A percentile compares a stretch with the other conserved stretches of the same genome.
Conservation (phyloP, 2,888 invertebrate genomes). For the Rugalucina vietnamica region DNA sequence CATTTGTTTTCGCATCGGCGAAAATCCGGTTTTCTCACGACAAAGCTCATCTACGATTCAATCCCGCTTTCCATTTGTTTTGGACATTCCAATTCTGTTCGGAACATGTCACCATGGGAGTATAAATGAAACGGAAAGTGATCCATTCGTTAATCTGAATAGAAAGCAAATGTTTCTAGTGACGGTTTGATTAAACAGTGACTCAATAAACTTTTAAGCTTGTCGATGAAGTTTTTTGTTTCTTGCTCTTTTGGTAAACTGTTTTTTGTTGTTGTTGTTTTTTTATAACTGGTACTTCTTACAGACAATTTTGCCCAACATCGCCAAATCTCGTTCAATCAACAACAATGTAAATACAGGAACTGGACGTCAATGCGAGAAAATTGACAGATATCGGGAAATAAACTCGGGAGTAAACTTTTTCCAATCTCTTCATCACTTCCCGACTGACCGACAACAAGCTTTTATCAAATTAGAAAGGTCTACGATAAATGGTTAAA, state of each 20-base stretch:
- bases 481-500: not conserved
- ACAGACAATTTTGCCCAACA: no score
- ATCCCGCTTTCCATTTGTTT: not conserved
- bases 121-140: conserved; percentile 12
- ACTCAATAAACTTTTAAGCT: not conserved
- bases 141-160: conserved; percentile 4
- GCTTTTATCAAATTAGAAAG: conserved; percentile 2
- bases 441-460: not conserved
- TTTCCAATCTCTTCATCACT: not conserved
- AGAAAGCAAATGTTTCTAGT: conserved; percentile 6
- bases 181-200: not conserved
- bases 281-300: no score
- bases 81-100: not conserved
- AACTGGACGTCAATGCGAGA: not conserved
- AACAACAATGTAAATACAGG: conserved; percentile 1
- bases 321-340: conserved; percentile 1
- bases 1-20: no score
- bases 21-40: no score
- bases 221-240: no score
- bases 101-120: not conserved
- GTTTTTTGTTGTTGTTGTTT: no score
- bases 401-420: conserved; percentile 8
- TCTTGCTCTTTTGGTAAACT: no score
- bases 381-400: conserved; percentile 9
- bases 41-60: not conserved